phyloP scores from a whole-genome alignment of 2,888 invertebrate species.

The Blastobasis lacticolella region DNA sequence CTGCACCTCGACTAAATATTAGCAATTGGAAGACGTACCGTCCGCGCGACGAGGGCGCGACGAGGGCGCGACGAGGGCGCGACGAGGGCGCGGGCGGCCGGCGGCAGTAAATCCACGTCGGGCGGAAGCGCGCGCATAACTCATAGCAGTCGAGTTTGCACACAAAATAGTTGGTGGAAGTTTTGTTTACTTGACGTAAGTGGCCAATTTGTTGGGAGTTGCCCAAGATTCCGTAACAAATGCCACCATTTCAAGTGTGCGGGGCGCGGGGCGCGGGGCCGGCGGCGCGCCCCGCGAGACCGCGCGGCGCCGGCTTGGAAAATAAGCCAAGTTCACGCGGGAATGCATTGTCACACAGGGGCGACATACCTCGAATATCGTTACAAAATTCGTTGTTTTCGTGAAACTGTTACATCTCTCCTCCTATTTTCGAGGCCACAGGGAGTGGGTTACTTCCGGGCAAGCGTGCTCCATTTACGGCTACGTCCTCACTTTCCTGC shows the following conservation, averaged over 20 bases:
- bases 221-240: constrained; percentile 1
- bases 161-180: constrained; percentile 12
- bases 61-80: background rate
- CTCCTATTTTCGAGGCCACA: no score
- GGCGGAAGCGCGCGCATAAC: constrained; percentile 3
- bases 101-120: no score
- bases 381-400: no score
- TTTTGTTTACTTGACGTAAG: constrained; percentile 15
- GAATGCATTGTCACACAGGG: no score
- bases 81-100: background rate
- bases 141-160: constrained; percentile 3
- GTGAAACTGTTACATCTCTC: no score
- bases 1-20: no score
- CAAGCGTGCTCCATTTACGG: no score
- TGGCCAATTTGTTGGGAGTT: constrained; percentile 13
- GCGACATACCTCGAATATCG: no score
- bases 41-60: background rate
- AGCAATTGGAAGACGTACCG: background rate
- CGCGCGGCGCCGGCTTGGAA: background rate
- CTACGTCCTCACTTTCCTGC: background rate
- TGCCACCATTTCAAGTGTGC: constrained; percentile 1
- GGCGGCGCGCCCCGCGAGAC: no score
- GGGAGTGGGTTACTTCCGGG: no score
- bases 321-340: no score
- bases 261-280: background rate